Conservation (phyloP, 1,140 invertebrate genomes). For the Philopotamus ludificatus region DNA sequence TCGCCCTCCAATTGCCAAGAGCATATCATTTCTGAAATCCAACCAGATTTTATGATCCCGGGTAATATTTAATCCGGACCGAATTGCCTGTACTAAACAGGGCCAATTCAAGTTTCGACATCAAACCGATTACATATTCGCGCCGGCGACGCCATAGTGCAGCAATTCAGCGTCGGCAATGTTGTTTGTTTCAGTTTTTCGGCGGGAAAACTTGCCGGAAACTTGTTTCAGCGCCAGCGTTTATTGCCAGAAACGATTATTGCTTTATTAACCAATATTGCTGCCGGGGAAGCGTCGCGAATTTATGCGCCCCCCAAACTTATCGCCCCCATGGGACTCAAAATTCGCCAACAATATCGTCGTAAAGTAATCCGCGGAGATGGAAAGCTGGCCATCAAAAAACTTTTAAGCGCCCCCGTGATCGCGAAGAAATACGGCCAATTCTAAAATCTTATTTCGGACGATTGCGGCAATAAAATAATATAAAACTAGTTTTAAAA, state of each 20-base stretch:
- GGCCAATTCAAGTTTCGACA: too few species aligned
- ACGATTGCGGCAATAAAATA: too few species aligned
- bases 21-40: too few species aligned
- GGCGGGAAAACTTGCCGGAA: background rate
- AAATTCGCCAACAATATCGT: slow-evolving; percentile 40
- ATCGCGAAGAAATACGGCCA: too few species aligned
- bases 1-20: too few species aligned
- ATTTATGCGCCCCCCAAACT: slow-evolving; percentile 36
- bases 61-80: too few species aligned
- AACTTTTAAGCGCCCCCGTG: slow-evolving; percentile 15
- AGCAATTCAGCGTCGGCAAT: slow-evolving; percentile 1
- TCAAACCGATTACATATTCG: background rate
- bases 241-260: slow-evolving; percentile 41
- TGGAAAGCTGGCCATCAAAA: slow-evolving; percentile 39
- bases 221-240: slow-evolving; percentile 16
- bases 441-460: too few species aligned
- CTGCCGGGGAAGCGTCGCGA: slow-evolving; percentile 29
- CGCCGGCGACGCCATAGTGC: background rate
- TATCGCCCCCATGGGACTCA: slow-evolving; percentile 35
- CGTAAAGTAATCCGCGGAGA: slow-evolving; percentile 39
- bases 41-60: too few species aligned
- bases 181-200: background rate
- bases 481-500: too few species aligned
- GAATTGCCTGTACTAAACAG: too few species aligned
- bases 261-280: slow-evolving; percentile 44